A percentile compares a stretch with the other conserved stretches of the same genome.
Evolutionary conservation across 2,113 vertebrate genomes (phyloP).

Genomic region (Hippopotamus amphibius): DNA sequence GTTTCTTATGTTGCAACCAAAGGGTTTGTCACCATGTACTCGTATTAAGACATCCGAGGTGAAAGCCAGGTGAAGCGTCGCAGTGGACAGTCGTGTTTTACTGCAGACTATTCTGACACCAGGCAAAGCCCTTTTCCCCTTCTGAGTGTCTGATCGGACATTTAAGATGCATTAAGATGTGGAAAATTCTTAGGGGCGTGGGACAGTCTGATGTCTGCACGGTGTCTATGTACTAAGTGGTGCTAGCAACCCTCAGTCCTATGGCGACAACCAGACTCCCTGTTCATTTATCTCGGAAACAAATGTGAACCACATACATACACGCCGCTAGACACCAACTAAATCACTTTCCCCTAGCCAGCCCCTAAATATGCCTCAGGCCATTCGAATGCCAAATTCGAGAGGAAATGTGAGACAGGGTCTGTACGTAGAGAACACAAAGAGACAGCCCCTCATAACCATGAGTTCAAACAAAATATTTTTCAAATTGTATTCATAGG

Average conservation of each 20-base stretch:
- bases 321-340: neutral
- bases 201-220: neutral
- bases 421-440: neutral
- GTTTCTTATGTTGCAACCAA: neutral
- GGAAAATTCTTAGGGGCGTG: no score
- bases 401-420: neutral
- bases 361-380: neutral
- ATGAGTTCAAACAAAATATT: neutral
- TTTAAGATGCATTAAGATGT: neutral
- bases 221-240: rapidly evolving
- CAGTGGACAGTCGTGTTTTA: rapidly evolving
- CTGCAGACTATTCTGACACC: neutral
- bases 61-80: neutral
- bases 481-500: neutral
- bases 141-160: neutral
- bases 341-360: neutral
- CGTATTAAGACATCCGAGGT: neutral
- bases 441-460: neutral
- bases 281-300: neutral
- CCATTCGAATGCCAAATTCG: no score
- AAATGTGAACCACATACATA: neutral
- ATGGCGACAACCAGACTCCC: neutral
- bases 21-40: neutral
- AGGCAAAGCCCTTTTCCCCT: neutral
- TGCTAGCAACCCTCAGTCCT: neutral